A percentile compares a stretch with the other conserved stretches of the same genome.
Conservation (phyloP, 2,797 vertebrate species). For the Squalus acanthias region DNA sequence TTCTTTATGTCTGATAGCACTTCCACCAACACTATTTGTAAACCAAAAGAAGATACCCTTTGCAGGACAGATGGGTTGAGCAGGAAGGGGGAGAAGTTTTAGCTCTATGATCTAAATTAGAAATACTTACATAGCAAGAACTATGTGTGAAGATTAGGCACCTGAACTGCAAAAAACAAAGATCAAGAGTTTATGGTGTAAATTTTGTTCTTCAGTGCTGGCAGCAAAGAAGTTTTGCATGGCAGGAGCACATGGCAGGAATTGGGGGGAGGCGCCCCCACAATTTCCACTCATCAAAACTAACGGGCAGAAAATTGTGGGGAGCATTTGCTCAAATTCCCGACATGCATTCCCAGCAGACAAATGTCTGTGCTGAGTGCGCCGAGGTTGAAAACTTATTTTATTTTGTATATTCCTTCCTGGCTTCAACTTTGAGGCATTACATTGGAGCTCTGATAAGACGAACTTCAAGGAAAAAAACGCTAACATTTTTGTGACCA, state of each 20-base stretch:
- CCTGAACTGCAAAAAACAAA: background rate
- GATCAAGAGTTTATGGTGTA: background rate
- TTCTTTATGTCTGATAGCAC: background rate
- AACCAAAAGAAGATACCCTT: background rate
- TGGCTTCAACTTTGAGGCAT: background rate
- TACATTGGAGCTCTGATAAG: background rate
- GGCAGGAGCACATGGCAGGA: background rate
- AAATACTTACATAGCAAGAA: background rate
- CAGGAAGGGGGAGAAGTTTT: background rate
- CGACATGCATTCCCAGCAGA: background rate
- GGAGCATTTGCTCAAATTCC: background rate
- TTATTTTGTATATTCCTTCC: background rate
- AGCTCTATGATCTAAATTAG: background rate
- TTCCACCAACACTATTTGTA: background rate
- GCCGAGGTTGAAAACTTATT: background rate
- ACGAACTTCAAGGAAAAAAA: background rate
- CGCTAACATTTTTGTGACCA: background rate
- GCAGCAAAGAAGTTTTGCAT: background rate
- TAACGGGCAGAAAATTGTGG: background rate
- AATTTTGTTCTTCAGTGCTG: background rate
- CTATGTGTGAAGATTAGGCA: background rate
- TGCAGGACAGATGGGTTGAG: background rate
- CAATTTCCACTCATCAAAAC: background rate
- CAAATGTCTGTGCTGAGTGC: background rate
- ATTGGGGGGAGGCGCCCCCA: background rate